Evolutionary conservation across 1,140 invertebrate genomes (phyloP).

Genomic region (Heliconius hermathena): DNA sequence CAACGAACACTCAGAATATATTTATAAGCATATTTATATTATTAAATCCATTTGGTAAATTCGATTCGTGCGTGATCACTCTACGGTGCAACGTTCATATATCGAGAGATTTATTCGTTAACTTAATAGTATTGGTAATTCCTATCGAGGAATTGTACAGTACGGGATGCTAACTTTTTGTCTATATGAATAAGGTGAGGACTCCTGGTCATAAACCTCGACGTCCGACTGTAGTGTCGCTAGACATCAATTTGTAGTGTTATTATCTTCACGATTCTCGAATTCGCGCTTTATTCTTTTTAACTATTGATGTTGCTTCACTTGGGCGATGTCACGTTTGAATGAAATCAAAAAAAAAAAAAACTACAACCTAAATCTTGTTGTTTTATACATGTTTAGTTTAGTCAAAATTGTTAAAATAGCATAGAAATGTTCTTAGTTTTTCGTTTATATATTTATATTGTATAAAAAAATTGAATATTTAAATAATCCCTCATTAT

Average conservation of each 20-base stretch:
- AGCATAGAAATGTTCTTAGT: conserved; percentile 66
- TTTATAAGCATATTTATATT: conserved; percentile 55
- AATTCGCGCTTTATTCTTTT: conserved; percentile 71
- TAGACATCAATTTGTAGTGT: conserved; percentile 74
- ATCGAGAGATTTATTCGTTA: background rate
- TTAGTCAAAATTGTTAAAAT: conserved; percentile 75
- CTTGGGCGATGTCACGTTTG: conserved; percentile 72
- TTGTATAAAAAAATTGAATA: conserved; percentile 61
- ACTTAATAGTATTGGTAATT: conserved; percentile 14
- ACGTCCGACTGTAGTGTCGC: conserved; percentile 66
- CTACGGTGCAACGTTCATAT: conserved; percentile 10
- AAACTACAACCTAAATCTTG: conserved; percentile 65
- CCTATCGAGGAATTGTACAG: conserved; percentile 28
- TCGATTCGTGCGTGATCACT: conserved; percentile 21
- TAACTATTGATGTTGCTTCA: conserved; percentile 69
- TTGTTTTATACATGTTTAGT: conserved; percentile 75
- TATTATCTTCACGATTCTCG: conserved; percentile 61
- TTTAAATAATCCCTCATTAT: conserved; percentile 66
- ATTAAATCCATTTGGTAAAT: conserved; percentile 39
- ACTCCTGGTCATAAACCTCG: conserved; percentile 30
- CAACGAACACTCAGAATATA: conserved; percentile 71
- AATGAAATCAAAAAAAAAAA: conserved; percentile 62
- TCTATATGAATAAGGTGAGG: conserved; percentile 29
- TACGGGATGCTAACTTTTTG: conserved; percentile 18
- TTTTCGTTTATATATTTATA: conserved; percentile 57